phyloP scores from a whole-genome alignment of 2,113 vertebrate species.

The Strix aluco region DNA sequence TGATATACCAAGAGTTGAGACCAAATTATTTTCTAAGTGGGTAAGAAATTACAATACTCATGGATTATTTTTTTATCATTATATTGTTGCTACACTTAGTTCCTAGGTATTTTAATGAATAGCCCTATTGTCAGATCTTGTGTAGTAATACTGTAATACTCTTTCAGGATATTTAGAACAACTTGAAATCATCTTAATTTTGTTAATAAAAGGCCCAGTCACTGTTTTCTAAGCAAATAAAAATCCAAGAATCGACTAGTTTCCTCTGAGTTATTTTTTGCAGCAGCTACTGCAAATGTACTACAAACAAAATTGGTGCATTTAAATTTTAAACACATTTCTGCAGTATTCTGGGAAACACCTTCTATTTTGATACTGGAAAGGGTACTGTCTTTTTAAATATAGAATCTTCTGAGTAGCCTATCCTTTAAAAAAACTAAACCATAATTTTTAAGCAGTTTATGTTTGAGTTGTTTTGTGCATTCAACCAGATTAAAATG shows the following conservation, averaged over 20 bases:
- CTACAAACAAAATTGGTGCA: neutral
- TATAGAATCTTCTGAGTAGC: neutral
- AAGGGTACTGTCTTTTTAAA: neutral
- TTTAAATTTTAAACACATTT: neutral
- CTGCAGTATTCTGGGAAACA: neutral
- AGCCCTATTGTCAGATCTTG: neutral
- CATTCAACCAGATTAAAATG: neutral
- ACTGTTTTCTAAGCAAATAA: neutral
- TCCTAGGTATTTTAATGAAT: neutral
- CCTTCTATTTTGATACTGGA: neutral
- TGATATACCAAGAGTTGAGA: conserved; percentile 85
- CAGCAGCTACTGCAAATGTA: neutral
- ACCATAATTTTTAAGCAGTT: neutral
- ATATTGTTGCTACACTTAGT: neutral
- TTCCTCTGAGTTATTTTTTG: neutral
- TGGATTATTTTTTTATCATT: neutral
- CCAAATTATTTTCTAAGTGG: conserved; percentile 81
- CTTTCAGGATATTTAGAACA: neutral
- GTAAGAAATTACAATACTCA: conserved; percentile 70
- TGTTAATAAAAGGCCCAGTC: neutral
- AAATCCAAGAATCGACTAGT: neutral
- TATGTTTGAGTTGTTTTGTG: neutral
- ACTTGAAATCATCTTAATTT: neutral
- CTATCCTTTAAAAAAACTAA: neutral
- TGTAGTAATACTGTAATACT: neutral